Conservation (phyloP, 1,140 invertebrate species). For the Aradophagus sp. region DNA sequence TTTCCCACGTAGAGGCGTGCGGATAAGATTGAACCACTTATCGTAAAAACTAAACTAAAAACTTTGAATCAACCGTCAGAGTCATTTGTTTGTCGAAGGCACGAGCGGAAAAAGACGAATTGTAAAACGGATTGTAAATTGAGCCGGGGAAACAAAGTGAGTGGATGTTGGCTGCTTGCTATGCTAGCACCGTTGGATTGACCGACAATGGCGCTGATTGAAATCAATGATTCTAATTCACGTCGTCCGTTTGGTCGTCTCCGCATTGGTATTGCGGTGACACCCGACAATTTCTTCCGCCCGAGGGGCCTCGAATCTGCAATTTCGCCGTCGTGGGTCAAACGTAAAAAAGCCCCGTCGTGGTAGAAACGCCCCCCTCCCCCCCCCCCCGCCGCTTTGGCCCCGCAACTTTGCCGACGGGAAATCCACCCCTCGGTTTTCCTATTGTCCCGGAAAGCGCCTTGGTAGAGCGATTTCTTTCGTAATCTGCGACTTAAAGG, state of each 20-base stretch:
- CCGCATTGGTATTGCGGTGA: constrained; percentile 64
- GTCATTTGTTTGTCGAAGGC: too few species aligned
- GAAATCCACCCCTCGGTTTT: constrained; percentile 58
- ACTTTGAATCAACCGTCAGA: too few species aligned
- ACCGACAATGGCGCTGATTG: constrained; percentile 73
- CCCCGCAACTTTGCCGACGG: constrained; percentile 20
- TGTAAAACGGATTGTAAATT: constrained; percentile 6
- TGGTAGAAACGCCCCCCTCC: constrained; percentile 27
- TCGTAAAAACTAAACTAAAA: too few species aligned
- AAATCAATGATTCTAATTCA: constrained; percentile 70
- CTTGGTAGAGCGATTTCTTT: constrained; percentile 45
- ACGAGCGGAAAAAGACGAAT: constrained; percentile 15
- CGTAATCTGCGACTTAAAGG: constrained; percentile 57
- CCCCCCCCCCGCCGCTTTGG: not conserved
- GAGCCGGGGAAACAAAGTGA: constrained; percentile 11
- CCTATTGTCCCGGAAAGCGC: constrained; percentile 49
- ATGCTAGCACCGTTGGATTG: constrained; percentile 53
- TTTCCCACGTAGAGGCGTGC: too few species aligned
- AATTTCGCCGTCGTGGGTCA: constrained; percentile 70
- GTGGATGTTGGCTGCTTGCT: constrained; percentile 36
- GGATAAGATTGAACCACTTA: too few species aligned
- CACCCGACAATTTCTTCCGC: constrained; percentile 70
- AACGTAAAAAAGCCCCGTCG: constrained; percentile 64
- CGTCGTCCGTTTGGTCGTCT: constrained; percentile 61
- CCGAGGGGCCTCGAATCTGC: constrained; percentile 66